Conservation (phyloP, 2,113 vertebrate species). For the Apteryx mantelli region DNA sequence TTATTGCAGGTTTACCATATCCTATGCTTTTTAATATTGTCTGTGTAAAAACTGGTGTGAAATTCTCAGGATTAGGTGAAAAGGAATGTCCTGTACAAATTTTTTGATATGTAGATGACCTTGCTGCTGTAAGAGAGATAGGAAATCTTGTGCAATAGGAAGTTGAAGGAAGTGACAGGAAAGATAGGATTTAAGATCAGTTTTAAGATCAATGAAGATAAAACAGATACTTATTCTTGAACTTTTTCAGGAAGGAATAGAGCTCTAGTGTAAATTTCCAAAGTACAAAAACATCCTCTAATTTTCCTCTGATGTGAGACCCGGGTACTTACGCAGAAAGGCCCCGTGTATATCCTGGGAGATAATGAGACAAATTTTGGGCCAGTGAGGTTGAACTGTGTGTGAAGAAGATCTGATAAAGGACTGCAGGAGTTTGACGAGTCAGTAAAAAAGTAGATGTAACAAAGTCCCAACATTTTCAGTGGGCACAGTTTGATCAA, state of each 20-base stretch:
- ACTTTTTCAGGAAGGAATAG: background rate
- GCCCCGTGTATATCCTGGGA: background rate
- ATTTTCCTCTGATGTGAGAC: background rate
- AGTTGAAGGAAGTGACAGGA: background rate
- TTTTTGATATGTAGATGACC: background rate
- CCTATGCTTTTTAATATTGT: background rate
- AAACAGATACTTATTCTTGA: background rate
- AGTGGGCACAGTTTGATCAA: conserved; percentile 1
- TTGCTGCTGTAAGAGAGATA: background rate
- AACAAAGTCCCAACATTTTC: background rate
- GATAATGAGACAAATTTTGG: background rate
- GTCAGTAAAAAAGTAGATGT: background rate
- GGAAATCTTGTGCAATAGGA: background rate
- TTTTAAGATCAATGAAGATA: background rate
- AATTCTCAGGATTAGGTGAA: background rate
- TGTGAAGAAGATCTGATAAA: background rate
- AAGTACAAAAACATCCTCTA: background rate
- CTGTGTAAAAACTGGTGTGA: background rate
- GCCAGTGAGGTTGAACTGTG: background rate
- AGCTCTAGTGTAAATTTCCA: background rate
- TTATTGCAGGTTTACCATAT: background rate
- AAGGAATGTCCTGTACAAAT: background rate
- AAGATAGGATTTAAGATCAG: background rate
- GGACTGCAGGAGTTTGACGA: background rate
- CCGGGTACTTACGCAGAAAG: background rate